phyloP scores from a whole-genome alignment of 53 echinoderm and acorn worm genomes.

The Echinarachnius parma region DNA sequence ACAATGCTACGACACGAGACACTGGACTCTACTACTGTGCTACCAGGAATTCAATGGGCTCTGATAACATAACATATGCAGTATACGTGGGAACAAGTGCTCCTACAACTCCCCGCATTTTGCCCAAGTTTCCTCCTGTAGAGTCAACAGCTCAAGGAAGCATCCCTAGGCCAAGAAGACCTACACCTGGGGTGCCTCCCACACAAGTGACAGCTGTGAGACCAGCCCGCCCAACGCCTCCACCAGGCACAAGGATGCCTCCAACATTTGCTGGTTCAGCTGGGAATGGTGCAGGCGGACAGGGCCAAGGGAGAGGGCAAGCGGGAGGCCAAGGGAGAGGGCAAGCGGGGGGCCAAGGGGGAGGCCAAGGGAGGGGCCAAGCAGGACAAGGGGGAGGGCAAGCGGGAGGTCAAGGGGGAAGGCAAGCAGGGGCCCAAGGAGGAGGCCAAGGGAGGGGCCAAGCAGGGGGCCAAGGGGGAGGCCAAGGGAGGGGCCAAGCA shows the following conservation, averaged over 20 bases:
- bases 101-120: conserved; percentile 23
- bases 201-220: neutral
- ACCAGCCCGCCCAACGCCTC: conserved; percentile 1
- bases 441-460: too few species aligned
- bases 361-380: too few species aligned
- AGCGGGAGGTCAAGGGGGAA: too few species aligned
- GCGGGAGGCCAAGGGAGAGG: too few species aligned
- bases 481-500: too few species aligned
- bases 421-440: too few species aligned
- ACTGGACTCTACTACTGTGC: conserved; percentile 76
- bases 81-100: conserved; percentile 45
- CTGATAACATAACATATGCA: conserved; percentile 63
- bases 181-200: conserved; percentile 28
- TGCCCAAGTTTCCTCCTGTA: conserved; percentile 28
- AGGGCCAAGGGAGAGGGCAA: too few species aligned
- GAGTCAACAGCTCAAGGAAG: conserved; percentile 33
- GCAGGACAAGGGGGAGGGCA: too few species aligned
- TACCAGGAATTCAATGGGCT: conserved; percentile 70
- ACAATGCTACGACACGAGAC: conserved; percentile 55
- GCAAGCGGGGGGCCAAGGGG: too few species aligned
- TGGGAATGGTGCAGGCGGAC: too few species aligned
- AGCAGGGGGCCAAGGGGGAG: too few species aligned
- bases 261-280: neutral
- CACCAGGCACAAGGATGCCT: neutral
- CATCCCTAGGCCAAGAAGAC: conserved; percentile 18